phyloP scores from a whole-genome alignment of 1,140 invertebrate species.

The Heliconius congener region DNA sequence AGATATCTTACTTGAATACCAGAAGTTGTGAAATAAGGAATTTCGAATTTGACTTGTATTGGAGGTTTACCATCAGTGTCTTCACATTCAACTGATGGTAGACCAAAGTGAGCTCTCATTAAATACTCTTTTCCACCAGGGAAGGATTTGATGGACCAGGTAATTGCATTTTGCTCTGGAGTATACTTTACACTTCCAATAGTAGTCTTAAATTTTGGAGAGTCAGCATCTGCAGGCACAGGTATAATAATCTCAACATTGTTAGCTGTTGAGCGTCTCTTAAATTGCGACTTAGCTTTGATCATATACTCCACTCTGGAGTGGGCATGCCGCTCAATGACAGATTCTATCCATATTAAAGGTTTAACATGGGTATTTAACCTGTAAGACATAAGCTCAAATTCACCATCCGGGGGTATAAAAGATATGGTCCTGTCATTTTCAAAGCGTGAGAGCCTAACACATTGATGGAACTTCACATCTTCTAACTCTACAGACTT shows the following conservation, averaged over 20 bases:
- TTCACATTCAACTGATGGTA: slow-evolving; percentile 97
- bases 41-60: slow-evolving; percentile 99
- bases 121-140: slow-evolving; percentile 99
- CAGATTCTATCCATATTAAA: slow-evolving; percentile 99
- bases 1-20: slow-evolving; percentile 99
- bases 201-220: slow-evolving; percentile 99
- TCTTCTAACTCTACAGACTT: slow-evolving; percentile 99
- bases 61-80: slow-evolving; percentile 98
- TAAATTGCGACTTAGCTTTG: slow-evolving; percentile 99
- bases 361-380: slow-evolving; percentile 99
- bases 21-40: slow-evolving; percentile 99
- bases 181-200: slow-evolving; percentile 99
- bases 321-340: slow-evolving; percentile 99
- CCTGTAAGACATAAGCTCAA: slow-evolving; percentile 99
- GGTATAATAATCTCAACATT: slow-evolving; percentile 99
- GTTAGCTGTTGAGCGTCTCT: slow-evolving; percentile 98
- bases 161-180: slow-evolving; percentile 98
- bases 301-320: slow-evolving; percentile 99
- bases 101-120: slow-evolving; percentile 99
- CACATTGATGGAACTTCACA: slow-evolving; percentile 99
- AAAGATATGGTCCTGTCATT: slow-evolving; percentile 99
- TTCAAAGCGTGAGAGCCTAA: slow-evolving; percentile 97
- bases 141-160: slow-evolving; percentile 99
- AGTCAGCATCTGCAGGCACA: slow-evolving; percentile 98
- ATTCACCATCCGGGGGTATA: slow-evolving; percentile 99